Evolutionary conservation across 2,797 vertebrate genomes (phyloP).

Genomic region (Acanthurus lineatus): DNA sequence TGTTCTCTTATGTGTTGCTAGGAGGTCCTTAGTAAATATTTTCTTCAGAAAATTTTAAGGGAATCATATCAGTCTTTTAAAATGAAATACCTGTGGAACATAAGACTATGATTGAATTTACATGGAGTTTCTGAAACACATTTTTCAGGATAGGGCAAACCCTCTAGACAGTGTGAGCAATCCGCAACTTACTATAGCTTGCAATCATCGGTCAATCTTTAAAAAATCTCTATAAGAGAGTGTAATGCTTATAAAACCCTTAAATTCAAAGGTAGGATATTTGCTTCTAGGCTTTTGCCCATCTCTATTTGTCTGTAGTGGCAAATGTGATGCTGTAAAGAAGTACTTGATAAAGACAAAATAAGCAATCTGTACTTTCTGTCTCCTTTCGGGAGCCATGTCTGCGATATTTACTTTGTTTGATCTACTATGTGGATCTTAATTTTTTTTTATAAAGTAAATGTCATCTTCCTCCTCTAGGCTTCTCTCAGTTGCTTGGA

Average conservation of each 20-base stretch:
- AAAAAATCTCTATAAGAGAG: too few relatives aligned
- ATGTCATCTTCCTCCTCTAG: constrained; percentile 50
- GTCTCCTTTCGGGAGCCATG: constrained; percentile 21
- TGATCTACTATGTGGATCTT: constrained; percentile 52
- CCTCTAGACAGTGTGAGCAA: too few relatives aligned
- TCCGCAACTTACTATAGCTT: too few relatives aligned
- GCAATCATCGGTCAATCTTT: too few relatives aligned
- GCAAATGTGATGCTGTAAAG: constrained; percentile 11
- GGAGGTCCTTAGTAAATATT: too few relatives aligned
- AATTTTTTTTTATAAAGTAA: constrained; percentile 41
- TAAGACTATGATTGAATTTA: too few relatives aligned
- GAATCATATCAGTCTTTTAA: too few relatives aligned
- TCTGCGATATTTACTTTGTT: constrained; percentile 53
- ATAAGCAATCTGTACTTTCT: constrained; percentile 48
- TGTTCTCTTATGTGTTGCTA: too few relatives aligned
- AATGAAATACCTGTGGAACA: too few relatives aligned
- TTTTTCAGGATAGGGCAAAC: too few relatives aligned
- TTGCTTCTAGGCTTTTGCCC: constrained; percentile 9
- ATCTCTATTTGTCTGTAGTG: background rate
- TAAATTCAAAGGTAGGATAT: background rate
- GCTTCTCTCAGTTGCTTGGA: constrained; percentile 58
- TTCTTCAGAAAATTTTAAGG: too few relatives aligned
- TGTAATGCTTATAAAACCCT: background rate
- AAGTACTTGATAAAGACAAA: constrained; percentile 45
- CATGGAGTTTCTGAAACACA: too few relatives aligned